Evolutionary conservation across 2,888 invertebrate genomes (phyloP).

Genomic region (Microctonus hyperodae): DNA sequence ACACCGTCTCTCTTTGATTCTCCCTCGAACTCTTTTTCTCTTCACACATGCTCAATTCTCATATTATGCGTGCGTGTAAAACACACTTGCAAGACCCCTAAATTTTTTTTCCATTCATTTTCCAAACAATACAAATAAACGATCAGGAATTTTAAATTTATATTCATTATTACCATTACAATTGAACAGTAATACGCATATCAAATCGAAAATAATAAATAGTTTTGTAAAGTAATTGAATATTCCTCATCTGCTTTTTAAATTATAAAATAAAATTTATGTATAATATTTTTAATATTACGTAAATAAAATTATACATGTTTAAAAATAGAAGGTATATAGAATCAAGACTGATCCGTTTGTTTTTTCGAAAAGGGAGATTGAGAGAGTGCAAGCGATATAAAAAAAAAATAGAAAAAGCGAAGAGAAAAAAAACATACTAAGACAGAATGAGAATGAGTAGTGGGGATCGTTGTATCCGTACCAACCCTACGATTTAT

Average conservation of each 20-base stretch:
- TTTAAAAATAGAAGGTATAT: too few relatives aligned
- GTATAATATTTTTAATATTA: too few relatives aligned
- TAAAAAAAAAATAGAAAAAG: too few relatives aligned
- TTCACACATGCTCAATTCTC: constrained; percentile 4
- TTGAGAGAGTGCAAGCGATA: neutral
- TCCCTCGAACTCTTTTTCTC: neutral
- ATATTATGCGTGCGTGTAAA: constrained; percentile 2
- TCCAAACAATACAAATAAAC: constrained; percentile 26
- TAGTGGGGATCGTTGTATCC: constrained; percentile 9
- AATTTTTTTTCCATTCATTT: neutral
- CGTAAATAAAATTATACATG: too few relatives aligned
- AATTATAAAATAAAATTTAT: neutral
- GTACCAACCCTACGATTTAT: constrained; percentile 28
- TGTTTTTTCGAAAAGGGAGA: constrained; percentile 13
- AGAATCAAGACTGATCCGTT: constrained; percentile 26
- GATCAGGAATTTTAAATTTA: constrained; percentile 27
- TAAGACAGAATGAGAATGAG: constrained; percentile 20
- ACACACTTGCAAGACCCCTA: neutral
- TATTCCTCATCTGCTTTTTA: constrained; percentile 13
- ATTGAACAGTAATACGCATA: constrained; percentile 14
- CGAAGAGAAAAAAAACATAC: constrained; percentile 9
- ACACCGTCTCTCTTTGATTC: too few relatives aligned
- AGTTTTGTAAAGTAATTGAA: constrained; percentile 4
- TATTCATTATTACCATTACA: constrained; percentile 30
- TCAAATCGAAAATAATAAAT: neutral